Evolutionary conservation across 2,113 vertebrate genomes (phyloP).

Genomic region (Taxidea taxus): DNA sequence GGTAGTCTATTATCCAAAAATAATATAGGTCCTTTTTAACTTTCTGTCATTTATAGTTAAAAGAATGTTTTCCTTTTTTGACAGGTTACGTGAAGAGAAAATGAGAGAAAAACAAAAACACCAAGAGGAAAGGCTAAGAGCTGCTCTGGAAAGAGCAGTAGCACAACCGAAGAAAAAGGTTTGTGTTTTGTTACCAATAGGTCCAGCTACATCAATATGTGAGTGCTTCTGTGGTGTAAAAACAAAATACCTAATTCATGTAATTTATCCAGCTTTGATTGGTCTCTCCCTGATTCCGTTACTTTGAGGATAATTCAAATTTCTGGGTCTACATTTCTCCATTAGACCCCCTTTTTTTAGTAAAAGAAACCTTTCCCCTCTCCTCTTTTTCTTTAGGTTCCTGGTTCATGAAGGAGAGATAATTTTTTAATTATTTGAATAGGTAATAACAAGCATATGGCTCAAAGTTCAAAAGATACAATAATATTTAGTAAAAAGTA

Average conservation of each 20-base stretch:
- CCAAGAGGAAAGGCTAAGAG: slow-evolving; percentile 77
- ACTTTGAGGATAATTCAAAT: background rate
- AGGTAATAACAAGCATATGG: background rate
- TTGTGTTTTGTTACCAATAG: background rate
- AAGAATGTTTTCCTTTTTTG: background rate
- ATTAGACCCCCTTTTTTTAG: background rate
- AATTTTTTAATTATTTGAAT: background rate
- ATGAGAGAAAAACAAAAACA: slow-evolving; percentile 67
- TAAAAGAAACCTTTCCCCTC: background rate
- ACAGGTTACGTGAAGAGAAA: slow-evolving; percentile 80
- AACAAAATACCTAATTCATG: background rate
- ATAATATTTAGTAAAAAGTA: background rate
- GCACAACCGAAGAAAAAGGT: slow-evolving; percentile 80
- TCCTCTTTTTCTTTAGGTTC: background rate
- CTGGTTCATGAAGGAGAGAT: background rate
- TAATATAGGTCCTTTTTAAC: background rate
- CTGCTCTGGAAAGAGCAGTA: slow-evolving; percentile 77
- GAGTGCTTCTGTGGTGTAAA: background rate
- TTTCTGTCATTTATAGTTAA: background rate
- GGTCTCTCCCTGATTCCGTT: background rate
- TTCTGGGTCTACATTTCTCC: background rate
- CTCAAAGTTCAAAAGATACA: background rate
- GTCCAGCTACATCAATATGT: background rate
- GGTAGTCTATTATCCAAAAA: background rate
- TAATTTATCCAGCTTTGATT: background rate